Conservation (phyloP, 2,888 invertebrate genomes). For the Drosophila trichaetosa region DNA sequence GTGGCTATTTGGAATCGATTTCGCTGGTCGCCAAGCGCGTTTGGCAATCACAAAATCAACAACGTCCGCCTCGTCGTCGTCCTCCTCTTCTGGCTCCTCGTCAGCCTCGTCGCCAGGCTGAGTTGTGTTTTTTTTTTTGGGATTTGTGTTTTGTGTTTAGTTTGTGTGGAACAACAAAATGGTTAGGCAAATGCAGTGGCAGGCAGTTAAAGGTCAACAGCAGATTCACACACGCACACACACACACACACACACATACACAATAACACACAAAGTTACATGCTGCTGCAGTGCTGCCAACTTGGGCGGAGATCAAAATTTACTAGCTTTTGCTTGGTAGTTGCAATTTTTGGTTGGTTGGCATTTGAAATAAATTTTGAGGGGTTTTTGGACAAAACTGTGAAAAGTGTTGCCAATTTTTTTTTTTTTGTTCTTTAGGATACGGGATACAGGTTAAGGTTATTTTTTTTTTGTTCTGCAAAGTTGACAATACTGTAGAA, state of each 20-base stretch:
- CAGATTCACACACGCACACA: conserved; percentile 23
- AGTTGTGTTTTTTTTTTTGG: conserved; percentile 1
- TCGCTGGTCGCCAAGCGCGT: conserved; percentile 69
- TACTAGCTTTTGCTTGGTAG: background rate
- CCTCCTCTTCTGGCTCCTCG: conserved; percentile 76
- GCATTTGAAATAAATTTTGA: background rate
- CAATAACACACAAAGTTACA: conserved; percentile 15
- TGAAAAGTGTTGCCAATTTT: too few species aligned
- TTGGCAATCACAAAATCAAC: conserved; percentile 73
- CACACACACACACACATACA: conserved; percentile 14
- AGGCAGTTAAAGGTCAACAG: conserved; percentile 44
- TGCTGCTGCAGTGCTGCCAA: conserved; percentile 67
- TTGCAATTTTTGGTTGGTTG: background rate
- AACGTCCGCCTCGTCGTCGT: conserved; percentile 64
- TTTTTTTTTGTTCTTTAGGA: conserved; percentile 5
- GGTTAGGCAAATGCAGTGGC: conserved; percentile 60
- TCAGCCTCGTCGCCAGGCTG: conserved; percentile 83
- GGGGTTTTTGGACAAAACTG: background rate
- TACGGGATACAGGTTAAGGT: conserved; percentile 26
- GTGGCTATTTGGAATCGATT: conserved; percentile 36
- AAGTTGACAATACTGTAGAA: conserved; percentile 76
- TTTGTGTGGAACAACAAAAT: conserved; percentile 31
- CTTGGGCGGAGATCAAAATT: conserved; percentile 28
- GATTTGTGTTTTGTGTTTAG: background rate
- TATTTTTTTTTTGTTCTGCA: background rate